Evolutionary conservation across 2,113 vertebrate species (phyloP), one percentile per base, ranked within the genome.

Genomic region (Fregetta grallaria): DNA sequence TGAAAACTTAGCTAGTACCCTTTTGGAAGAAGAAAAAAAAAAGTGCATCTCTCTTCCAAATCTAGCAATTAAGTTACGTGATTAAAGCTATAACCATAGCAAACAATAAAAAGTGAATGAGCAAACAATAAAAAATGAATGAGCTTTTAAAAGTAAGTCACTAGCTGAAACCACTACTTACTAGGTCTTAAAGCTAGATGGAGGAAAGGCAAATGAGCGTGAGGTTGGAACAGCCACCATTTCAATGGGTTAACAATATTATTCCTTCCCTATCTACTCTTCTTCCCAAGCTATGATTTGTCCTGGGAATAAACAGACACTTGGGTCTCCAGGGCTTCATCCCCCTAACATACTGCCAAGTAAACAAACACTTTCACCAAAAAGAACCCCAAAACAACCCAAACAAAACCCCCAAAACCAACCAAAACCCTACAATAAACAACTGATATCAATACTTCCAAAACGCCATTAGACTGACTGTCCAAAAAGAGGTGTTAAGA

Each of bases 121-220:
- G 20, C 22, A 89, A 89, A 91, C 45, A 90, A 68, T 79, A 74
- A 91, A 91, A 90, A 78, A 34, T 19, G 18, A 92, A 53, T 47
- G 50, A 67, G 15, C 22, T 78, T 86, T 77, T 87, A 67, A 58
- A 95, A 93, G 12, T 32, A 66, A 82, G 44, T 50, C n/a, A 67
- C 67, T 67, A 74, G 22, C 34, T 89, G 40, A 30, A 92, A 67
- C 9, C 22, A 80, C 49, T 45, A 62, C 30, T 65, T 72, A 75
- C 2, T 91, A 91, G 21, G 15, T 74, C 65, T 90, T 88, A 90
- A 90, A 1, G 7, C 29, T 53, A 10, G 27, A 74, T 38, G 42
- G 86, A 84, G 20, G 53, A 77, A 88, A 70, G 10, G 11, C 8
- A 90, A 90, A 68, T 10, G 23, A 50, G 52, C 2, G 3, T 65